Evolutionary conservation across 1,140 invertebrate species (phyloP).

Genomic region (Hyles euphorbiae): DNA sequence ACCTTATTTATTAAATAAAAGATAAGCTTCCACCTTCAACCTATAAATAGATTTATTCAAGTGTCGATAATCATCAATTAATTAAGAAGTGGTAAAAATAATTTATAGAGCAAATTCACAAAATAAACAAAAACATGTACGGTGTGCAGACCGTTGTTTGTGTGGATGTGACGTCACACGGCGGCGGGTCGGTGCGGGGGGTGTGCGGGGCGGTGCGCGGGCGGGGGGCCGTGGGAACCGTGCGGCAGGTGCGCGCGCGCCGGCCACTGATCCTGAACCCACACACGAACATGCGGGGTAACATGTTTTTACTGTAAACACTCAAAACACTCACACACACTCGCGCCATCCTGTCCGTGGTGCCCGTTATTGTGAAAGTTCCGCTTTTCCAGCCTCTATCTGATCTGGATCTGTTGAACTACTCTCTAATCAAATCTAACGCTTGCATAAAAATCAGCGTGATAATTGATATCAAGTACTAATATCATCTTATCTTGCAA

Average conservation of each 20-base stretch:
- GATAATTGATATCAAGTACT: background rate
- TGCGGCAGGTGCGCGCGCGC: constrained; percentile 69
- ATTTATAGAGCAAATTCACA: constrained; percentile 9
- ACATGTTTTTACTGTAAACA: constrained; percentile 24
- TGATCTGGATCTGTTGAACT: constrained; percentile 14
- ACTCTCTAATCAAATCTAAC: constrained; percentile 1
- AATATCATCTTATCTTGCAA: too few species aligned
- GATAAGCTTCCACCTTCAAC: too few species aligned
- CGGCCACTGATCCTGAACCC: constrained; percentile 71
- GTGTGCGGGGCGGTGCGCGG: constrained; percentile 27
- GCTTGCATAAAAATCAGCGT: background rate
- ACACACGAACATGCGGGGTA: constrained; percentile 36
- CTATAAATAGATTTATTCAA: background rate
- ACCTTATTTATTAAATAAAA: too few species aligned
- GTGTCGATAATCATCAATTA: constrained; percentile 14
- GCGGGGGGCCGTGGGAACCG: constrained; percentile 61
- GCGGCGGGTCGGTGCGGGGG: constrained; percentile 23
- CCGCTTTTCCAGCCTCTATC: constrained; percentile 50
- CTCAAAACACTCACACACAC: constrained; percentile 29
- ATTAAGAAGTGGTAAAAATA: constrained; percentile 15
- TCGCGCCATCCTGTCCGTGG: constrained; percentile 18
- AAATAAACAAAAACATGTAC: constrained; percentile 35
- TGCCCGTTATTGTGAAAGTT: constrained; percentile 57
- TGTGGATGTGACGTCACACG: constrained; percentile 59
- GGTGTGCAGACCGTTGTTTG: constrained; percentile 48